Evolutionary conservation across 2,113 vertebrate genomes (phyloP).

Genomic region (Galeopterus variegatus): DNA sequence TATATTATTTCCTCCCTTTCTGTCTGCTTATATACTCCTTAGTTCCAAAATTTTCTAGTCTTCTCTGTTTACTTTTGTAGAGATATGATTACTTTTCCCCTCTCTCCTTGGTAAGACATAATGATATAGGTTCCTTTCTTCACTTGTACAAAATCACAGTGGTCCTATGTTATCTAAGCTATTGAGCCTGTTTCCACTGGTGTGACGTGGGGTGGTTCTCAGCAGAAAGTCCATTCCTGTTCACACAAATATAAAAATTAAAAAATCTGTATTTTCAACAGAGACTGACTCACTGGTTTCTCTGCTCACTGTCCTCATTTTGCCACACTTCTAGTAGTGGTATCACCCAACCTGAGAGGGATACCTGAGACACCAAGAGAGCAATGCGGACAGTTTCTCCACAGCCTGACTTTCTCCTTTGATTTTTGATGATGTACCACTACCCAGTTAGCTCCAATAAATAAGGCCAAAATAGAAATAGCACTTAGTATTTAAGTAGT

Average conservation of each 20-base stretch:
- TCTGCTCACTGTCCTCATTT: background rate
- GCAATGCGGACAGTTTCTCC: background rate
- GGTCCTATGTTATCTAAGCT: background rate
- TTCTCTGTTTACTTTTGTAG: background rate
- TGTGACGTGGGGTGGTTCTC: background rate
- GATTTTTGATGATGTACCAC: slow-evolving; percentile 83
- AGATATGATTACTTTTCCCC: background rate
- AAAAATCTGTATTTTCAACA: background rate
- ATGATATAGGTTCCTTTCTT: background rate
- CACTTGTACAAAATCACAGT: background rate
- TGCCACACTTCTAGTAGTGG: background rate
- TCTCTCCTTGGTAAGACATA: background rate
- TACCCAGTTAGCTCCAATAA: slow-evolving; percentile 83
- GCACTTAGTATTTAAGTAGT: slow-evolving; percentile 73
- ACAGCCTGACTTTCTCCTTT: background rate
- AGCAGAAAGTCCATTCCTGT: background rate
- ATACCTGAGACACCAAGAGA: background rate
- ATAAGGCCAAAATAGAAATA: slow-evolving; percentile 84
- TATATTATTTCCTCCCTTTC: background rate
- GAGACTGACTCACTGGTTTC: background rate
- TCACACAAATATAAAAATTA: slow-evolving; percentile 2
- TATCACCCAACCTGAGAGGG: background rate
- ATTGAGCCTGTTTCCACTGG: background rate
- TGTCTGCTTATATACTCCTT: background rate
- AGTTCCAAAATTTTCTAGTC: background rate